These are phyloP conservation scores for Lepidurus arcticus DNA, from an alignment of 1,140 invertebrate species.

Conservation along the genomic window DNA sequence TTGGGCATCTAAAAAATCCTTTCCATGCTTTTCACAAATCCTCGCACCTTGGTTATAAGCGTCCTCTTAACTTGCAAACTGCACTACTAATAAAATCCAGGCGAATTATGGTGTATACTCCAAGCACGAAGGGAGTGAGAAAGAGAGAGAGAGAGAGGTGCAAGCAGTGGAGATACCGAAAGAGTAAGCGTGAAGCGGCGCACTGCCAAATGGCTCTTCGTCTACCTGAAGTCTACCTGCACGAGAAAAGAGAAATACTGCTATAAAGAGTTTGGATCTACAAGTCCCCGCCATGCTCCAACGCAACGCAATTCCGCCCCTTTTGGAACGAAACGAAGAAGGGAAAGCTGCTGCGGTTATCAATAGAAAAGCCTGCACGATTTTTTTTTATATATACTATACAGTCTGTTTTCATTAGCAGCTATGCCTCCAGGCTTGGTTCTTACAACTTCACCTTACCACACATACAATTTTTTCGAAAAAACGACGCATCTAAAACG, in stretches of 20 bases:
- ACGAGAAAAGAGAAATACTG: background rate
- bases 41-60: too few species aligned
- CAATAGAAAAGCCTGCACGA: background rate
- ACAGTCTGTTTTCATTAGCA: background rate
- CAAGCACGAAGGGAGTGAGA: background rate
- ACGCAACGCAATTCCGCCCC: slow-evolving; percentile 8
- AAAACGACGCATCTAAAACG: too few species aligned
- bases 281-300: background rate
- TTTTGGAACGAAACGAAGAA: background rate
- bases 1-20: too few species aligned
- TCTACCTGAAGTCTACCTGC: slow-evolving; percentile 13
- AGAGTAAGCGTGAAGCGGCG: slow-evolving; percentile 17
- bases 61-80: too few species aligned
- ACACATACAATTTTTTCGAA: too few species aligned
- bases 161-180: background rate
- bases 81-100: too few species aligned
- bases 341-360: background rate
- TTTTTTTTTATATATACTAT: background rate
- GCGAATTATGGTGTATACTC: too few species aligned
- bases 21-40: too few species aligned
- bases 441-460: too few species aligned
- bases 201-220: slow-evolving; percentile 13
- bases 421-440: background rate
- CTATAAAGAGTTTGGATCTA: too few species aligned
- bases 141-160: background rate